Percentiles rank a stretch among this genome's conserved stretches.
These are phyloP conservation scores for Agrypnia vestita DNA, from an alignment of 1,140 invertebrate species.

Conservation along the genomic window DNA sequence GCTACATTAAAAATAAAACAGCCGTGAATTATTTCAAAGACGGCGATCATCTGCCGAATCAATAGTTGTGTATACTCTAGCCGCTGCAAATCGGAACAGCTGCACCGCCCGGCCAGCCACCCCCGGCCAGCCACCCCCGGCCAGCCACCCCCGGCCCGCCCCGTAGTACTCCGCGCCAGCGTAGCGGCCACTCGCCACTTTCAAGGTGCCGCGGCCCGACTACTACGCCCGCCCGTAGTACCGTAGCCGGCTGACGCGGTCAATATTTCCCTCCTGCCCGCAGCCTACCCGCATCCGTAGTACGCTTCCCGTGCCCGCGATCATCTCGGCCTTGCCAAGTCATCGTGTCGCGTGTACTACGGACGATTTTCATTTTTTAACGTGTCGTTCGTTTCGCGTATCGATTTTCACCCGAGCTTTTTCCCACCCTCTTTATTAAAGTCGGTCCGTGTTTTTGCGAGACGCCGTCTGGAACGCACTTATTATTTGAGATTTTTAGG, in stretches of 20 bases:
- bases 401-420: too few species aligned
- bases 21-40: too few species aligned
- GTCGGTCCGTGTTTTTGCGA: too few species aligned
- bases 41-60: not conserved
- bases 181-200: not conserved
- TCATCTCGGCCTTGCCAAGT: not conserved
- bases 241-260: not conserved
- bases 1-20: too few species aligned
- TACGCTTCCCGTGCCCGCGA: not conserved
- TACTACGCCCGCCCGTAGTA: constrained; percentile 7
- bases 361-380: too few species aligned
- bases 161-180: not conserved
- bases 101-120: constrained; percentile 21
- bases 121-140: not conserved
- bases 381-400: too few species aligned
- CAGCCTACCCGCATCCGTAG: too few species aligned
- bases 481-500: too few species aligned
- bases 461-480: too few species aligned
- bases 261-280: too few species aligned
- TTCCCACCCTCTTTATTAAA: too few species aligned
- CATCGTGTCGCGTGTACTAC: too few species aligned
- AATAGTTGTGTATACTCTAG: not conserved
- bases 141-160: not conserved
- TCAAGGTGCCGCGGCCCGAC: constrained; percentile 3
- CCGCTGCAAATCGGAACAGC: constrained; percentile 30